Percentiles rank a stretch among this genome's conserved stretches.
These are phyloP conservation scores for Maniola jurtina DNA, from an alignment of 1,140 invertebrate species.

Conservation along the genomic window DNA sequence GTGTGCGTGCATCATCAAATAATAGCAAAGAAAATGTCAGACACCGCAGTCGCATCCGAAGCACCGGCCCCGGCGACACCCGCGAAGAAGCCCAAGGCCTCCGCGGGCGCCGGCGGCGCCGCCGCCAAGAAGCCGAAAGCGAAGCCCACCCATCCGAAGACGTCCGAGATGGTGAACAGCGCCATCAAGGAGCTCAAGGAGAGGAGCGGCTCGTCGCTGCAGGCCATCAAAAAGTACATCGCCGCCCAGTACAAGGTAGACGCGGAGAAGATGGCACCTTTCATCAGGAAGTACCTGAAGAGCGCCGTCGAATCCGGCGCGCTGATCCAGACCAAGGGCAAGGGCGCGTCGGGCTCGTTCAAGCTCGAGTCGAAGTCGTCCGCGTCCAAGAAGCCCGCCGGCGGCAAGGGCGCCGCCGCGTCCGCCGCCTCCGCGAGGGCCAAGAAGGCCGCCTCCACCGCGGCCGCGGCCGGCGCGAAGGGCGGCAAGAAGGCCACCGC, in stretches of 20 bases:
- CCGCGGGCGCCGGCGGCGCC: neutral
- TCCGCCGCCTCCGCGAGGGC: conserved; percentile 12
- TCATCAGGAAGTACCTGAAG: conserved; percentile 82
- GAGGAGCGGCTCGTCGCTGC: conserved; percentile 79
- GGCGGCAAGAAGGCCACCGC: conserved; percentile 31
- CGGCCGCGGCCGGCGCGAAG: conserved; percentile 22
- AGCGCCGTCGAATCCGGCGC: conserved; percentile 78
- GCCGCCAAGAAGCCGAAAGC: conserved; percentile 9
- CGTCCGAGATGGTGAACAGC: conserved; percentile 11
- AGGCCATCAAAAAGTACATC: conserved; percentile 84
- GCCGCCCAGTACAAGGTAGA: conserved; percentile 80
- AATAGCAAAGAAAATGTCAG: conserved; percentile 41
- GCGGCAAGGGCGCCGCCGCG: conserved; percentile 24
- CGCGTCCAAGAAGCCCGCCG: conserved; percentile 37
- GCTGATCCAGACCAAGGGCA: conserved; percentile 82
- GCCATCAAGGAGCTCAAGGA: conserved; percentile 81
- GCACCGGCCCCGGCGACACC: conserved; percentile 32
- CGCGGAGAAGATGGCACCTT: conserved; percentile 80
- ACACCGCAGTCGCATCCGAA: conserved; percentile 46
- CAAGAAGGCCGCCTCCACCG: conserved; percentile 31
- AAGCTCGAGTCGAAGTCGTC: conserved; percentile 69
- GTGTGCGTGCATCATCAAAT: neutral
- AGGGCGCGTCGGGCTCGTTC: conserved; percentile 82
- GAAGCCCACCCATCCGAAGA: conserved; percentile 7
- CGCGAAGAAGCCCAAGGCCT: conserved; percentile 4